Conservation (phyloP, 2,888 invertebrate species). For the Pristionchus maxplancki region DNA sequence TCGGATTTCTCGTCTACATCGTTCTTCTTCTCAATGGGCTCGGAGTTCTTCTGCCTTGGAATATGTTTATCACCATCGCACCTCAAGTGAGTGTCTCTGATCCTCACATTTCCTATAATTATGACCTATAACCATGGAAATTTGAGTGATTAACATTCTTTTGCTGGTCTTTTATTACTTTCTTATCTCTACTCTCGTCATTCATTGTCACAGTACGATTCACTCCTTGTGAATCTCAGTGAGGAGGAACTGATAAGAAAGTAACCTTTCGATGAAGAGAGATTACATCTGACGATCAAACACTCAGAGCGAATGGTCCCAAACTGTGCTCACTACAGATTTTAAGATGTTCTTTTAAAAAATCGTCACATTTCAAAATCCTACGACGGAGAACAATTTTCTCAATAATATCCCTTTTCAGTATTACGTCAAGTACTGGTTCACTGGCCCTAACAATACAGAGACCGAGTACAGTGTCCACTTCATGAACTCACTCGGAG, state of each 20-base stretch:
- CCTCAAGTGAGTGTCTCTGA: conserved; percentile 36
- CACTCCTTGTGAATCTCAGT: not conserved
- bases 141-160: too few species aligned
- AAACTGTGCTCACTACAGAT: not conserved
- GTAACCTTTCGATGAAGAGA: not conserved
- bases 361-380: too few species aligned
- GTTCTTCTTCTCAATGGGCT: conserved; percentile 94
- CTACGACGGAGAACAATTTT: too few species aligned
- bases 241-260: not conserved
- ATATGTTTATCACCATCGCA: conserved; percentile 92
- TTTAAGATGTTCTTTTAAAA: not conserved
- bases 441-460: conserved; percentile 78
- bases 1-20: conserved; percentile 84
- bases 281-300: not conserved
- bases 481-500: conserved; percentile 90
- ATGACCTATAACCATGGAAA: too few species aligned
- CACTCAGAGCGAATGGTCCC: not conserved
- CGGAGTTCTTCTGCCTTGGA: conserved; percentile 96
- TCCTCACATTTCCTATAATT: too few species aligned
- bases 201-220: too few species aligned
- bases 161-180: too few species aligned
- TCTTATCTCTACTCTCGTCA: not conserved
- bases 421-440: conserved; percentile 89
- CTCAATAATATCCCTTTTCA: too few species aligned
- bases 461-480: conserved; percentile 83